Evolutionary conservation across 1,140 invertebrate species (phyloP).

Genomic region (Oppia nitens): DNA sequence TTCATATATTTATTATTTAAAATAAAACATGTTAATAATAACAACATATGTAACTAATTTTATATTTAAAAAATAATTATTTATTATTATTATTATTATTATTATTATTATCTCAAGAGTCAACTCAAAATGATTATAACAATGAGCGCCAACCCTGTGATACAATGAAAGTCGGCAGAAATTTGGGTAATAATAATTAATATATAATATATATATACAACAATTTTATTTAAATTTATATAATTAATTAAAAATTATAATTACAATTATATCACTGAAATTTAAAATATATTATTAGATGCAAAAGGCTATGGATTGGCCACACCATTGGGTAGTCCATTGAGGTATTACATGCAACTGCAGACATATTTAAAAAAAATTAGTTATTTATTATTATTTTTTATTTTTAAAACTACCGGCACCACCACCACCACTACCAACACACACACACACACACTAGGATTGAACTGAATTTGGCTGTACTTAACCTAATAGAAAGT

Average conservation of each 20-base stretch:
- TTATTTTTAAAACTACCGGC: too few relatives aligned
- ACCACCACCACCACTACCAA: too few relatives aligned
- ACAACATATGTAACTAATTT: too few relatives aligned
- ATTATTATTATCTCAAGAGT: not conserved
- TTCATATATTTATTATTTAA: too few relatives aligned
- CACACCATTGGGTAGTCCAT: slow-evolving; percentile 28
- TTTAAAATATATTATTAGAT: not conserved
- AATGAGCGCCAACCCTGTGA: slow-evolving; percentile 39
- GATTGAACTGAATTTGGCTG: slow-evolving; percentile 72
- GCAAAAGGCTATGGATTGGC: slow-evolving; percentile 34
- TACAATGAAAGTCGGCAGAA: slow-evolving; percentile 40
- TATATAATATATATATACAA: too few relatives aligned
- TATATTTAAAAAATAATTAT: slow-evolving; percentile 15
- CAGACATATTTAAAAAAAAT: too few relatives aligned
- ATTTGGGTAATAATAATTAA: slow-evolving; percentile 24
- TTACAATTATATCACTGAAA: too few relatives aligned
- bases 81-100: not conserved
- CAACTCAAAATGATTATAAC: slow-evolving; percentile 25
- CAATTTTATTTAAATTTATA: too few relatives aligned
- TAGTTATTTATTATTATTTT: slow-evolving; percentile 15
- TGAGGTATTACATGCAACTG: too few relatives aligned
- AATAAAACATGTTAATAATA: too few relatives aligned
- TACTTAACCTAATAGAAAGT: slow-evolving; percentile 75
- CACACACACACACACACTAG: too few relatives aligned
- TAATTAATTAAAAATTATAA: too few relatives aligned